Evolutionary conservation across 1,140 invertebrate species (phyloP).

Genomic region (Eriosoma lanigerum): DNA sequence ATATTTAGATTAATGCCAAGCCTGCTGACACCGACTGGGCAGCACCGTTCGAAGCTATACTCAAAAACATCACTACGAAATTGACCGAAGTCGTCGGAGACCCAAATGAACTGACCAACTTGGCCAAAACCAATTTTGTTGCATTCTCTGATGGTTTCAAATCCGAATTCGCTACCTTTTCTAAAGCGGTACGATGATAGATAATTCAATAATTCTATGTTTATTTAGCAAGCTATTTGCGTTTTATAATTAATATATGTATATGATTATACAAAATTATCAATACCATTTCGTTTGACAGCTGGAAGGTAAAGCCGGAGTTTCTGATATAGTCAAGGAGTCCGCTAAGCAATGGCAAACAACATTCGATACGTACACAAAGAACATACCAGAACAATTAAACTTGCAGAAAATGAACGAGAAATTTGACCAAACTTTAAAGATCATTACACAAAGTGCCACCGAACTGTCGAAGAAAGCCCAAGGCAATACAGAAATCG

Average conservation of each 20-base stretch:
- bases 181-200: not conserved
- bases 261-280: too few relatives aligned
- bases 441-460: not conserved
- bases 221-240: too few relatives aligned
- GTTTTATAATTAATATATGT: too few relatives aligned
- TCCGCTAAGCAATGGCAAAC: not conserved
- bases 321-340: not conserved
- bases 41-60: not conserved
- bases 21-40: not conserved
- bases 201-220: too few relatives aligned
- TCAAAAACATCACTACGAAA: not conserved
- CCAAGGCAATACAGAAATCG: constrained; percentile 3
- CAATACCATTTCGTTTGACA: not conserved
- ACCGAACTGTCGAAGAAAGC: not conserved
- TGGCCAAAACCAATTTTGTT: not conserved
- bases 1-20: not conserved
- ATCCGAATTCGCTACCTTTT: not conserved
- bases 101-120: not conserved
- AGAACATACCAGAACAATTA: not conserved
- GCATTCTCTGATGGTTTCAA: not conserved
- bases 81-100: not conserved
- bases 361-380: not conserved
- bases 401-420: not conserved
- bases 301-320: not conserved
- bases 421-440: not conserved